Evolutionary conservation across 2,797 vertebrate species (phyloP), one percentile per base, ranked within the genome.

Genomic region (Arctocebus calabarensis): DNA sequence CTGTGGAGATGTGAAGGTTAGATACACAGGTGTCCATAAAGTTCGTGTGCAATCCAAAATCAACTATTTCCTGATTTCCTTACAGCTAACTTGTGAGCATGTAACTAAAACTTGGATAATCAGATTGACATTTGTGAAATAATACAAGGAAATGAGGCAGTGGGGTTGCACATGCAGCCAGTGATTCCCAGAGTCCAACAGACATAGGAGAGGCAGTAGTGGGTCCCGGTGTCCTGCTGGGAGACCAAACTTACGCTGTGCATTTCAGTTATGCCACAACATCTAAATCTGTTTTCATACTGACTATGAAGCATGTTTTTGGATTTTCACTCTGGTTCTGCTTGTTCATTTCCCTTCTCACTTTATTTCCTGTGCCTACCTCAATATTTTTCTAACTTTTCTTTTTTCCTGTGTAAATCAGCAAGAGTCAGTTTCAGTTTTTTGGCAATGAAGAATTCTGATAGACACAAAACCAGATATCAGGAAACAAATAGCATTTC

Each of bases 211-310:
- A 10, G 52, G 11, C 16, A 27, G 20, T 52, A 52, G 13, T 22
- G 2, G 2, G 4, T 3, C 2, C 27, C 55, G 3, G 2, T 32
- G n/a, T 11, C 55, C 4, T 43, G 34, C 66, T n/a, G 0, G 1
- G 3, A 32, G 7, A 32, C 11, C 14, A 27, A 88, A 7, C 27
- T 37, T 27, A 22, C 20, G 7, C 20, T 37, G 1, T 84, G 43
- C 8, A 40, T 20, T 32, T 17, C n/a, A 40, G n/a, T 9, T 75
- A 19, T 73, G 75, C 43, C 74, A 62, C n/a, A 40, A 11, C 20
- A 79, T 7, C 9, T 34, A 66, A 66, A 66, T n/a, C 16, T 32
- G 20, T 61, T 37, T 34, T 52, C 27, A n/a, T 3, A 64, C 43
- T 73, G 9, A 79, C 52, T 81, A 20, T 73, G 34, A 4, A 57